Percentiles rank a stretch among this genome's conserved stretches.
Conservation (phyloP, 2,113 vertebrate genomes). For the Craseonycteris thonglongyai region DNA sequence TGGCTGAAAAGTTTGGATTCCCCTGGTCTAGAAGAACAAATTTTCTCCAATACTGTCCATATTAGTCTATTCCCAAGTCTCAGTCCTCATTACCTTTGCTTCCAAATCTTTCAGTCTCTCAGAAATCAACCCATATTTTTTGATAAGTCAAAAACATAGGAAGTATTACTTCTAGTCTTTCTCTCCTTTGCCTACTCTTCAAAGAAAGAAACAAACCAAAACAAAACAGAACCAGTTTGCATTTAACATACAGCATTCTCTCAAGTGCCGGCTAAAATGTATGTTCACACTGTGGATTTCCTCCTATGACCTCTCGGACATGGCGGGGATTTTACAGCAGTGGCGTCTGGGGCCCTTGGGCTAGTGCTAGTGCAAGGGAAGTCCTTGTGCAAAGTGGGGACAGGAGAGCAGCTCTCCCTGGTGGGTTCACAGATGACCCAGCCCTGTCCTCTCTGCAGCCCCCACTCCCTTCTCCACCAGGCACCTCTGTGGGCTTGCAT, state of each 20-base stretch:
- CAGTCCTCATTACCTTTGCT: neutral
- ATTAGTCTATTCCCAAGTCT: neutral
- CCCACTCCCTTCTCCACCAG: neutral
- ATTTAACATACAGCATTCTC: neutral
- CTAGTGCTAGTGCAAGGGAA: neutral
- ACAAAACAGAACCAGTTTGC: neutral
- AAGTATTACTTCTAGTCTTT: neutral
- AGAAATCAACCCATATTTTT: neutral
- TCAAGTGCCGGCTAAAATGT: neutral
- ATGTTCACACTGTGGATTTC: neutral
- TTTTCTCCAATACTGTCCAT: neutral
- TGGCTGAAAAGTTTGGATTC: no score
- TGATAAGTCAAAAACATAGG: neutral
- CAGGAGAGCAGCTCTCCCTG: neutral
- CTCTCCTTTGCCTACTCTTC: neutral
- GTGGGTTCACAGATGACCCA: neutral
- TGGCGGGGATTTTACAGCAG: neutral
- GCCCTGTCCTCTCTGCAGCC: neutral
- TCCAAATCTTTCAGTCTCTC: neutral
- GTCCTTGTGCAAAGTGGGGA: neutral
- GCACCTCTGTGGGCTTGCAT: neutral
- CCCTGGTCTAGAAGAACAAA: neutral
- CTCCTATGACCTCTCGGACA: neutral
- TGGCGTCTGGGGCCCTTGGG: neutral
- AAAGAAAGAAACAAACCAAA: neutral